Evolutionary conservation across 2,888 invertebrate genomes (phyloP).

Genomic region (Galerucella pusilla): DNA sequence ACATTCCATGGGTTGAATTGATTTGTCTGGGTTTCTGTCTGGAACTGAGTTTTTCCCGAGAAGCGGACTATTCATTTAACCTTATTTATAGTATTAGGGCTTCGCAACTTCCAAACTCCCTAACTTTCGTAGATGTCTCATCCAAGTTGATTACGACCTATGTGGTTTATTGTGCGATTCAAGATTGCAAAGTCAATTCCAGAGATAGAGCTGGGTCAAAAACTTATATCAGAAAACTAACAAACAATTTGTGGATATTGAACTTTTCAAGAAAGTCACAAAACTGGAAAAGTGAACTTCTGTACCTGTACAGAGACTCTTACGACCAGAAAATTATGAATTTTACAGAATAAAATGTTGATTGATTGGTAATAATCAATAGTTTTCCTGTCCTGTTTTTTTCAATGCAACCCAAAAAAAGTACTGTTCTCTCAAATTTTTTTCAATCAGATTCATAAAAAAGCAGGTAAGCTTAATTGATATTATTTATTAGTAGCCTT

Average conservation of each 20-base stretch:
- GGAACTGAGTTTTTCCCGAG: neutral
- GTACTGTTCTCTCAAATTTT: too few relatives aligned
- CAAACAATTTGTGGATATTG: neutral
- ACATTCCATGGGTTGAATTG: conserved; percentile 12
- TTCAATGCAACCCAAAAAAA: too few relatives aligned
- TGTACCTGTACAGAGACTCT: neutral
- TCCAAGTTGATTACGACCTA: conserved; percentile 18
- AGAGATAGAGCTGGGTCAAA: conserved; percentile 9
- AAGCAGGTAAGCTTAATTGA: too few relatives aligned
- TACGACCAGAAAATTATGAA: neutral
- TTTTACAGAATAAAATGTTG: too few relatives aligned
- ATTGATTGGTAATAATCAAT: too few relatives aligned
- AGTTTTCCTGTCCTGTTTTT: too few relatives aligned
- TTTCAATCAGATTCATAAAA: too few relatives aligned
- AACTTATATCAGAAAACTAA: conserved; percentile 9
- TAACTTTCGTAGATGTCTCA: conserved; percentile 22
- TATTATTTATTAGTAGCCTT: too few relatives aligned
- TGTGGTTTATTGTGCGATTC: conserved; percentile 18
- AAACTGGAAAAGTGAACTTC: neutral
- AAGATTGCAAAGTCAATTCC: conserved; percentile 18
- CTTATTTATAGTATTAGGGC: conserved; percentile 23
- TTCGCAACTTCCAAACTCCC: conserved; percentile 4
- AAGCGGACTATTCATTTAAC: conserved; percentile 17
- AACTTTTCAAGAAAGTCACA: neutral
- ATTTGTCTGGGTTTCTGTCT: conserved; percentile 11